Percentiles rank a stretch among this genome's conserved stretches.
Conservation (phyloP, 2,888 invertebrate species). For the Agrochola lychnidis region DNA sequence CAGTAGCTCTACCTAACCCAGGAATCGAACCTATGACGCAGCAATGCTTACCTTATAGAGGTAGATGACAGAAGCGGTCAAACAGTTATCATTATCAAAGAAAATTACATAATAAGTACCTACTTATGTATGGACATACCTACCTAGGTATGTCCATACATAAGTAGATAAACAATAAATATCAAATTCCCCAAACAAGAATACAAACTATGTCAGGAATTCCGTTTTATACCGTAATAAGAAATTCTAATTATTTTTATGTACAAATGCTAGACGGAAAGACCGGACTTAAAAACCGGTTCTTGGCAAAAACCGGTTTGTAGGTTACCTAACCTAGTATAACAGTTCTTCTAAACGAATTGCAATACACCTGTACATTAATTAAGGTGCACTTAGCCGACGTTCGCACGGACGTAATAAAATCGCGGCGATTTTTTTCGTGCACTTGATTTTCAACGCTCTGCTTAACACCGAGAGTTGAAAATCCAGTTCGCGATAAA, state of each 20-base stretch:
- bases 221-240: constrained; percentile 21
- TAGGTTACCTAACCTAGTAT: constrained; percentile 4
- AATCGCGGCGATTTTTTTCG: too few species aligned
- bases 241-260: constrained; percentile 34
- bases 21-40: background rate
- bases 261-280: constrained; percentile 5
- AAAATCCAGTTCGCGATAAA: too few species aligned
- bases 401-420: too few species aligned
- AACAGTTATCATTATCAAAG: background rate
- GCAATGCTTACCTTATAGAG: background rate
- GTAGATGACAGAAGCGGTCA: too few species aligned
- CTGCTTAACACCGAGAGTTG: too few species aligned
- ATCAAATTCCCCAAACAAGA: background rate
- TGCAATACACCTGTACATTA: background rate
- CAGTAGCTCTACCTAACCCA: background rate
- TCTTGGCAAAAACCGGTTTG: constrained; percentile 33
- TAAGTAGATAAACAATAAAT: too few species aligned
- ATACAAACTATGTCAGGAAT: constrained; percentile 8
- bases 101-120: too few species aligned
- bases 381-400: background rate
- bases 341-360: constrained; percentile 19
- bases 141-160: background rate
- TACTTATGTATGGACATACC: too few species aligned
- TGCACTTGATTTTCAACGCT: too few species aligned
- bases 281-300: constrained; percentile 41